Percentiles rank a stretch among this genome's conserved stretches.
Evolutionary conservation across 2,797 vertebrate genomes (phyloP).

Genomic region (Anabas testudineus): DNA sequence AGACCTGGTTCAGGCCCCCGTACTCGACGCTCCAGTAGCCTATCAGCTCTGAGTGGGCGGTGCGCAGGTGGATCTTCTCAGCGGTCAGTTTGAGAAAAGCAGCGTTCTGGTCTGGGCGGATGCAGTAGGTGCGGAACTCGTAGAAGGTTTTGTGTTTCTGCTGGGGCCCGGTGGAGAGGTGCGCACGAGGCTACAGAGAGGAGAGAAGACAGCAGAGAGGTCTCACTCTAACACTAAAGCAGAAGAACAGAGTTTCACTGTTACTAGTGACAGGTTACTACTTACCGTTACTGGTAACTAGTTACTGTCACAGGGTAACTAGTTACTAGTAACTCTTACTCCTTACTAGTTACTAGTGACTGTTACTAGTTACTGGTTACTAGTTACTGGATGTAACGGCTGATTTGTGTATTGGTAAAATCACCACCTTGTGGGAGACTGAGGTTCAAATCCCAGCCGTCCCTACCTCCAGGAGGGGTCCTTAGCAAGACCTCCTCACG

Average conservation of each 20-base stretch:
- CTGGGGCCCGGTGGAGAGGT: slow-evolving; percentile 56
- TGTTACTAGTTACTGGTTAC: no score
- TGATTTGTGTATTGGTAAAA: no score
- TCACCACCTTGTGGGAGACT: no score
- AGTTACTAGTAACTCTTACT: no score
- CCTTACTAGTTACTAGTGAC: no score
- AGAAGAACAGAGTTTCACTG: not conserved
- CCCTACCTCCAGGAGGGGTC: no score
- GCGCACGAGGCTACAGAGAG: slow-evolving; percentile 55
- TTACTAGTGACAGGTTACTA: no score
- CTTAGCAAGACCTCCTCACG: no score
- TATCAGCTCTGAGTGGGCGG: slow-evolving; percentile 88
- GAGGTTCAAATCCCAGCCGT: no score
- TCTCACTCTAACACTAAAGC: slow-evolving; percentile 13
- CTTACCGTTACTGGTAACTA: no score
- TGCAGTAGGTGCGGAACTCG: slow-evolving; percentile 90
- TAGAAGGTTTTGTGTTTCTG: slow-evolving; percentile 84
- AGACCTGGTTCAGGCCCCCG: slow-evolving; percentile 89
- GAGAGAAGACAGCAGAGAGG: not conserved
- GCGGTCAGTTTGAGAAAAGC: slow-evolving; percentile 87
- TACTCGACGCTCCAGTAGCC: slow-evolving; percentile 93
- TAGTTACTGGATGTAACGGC: no score
- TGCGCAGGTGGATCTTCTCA: slow-evolving; percentile 88
- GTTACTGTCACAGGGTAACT: no score
- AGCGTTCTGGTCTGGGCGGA: slow-evolving; percentile 87